Conservation (phyloP, 2,888 invertebrate genomes). For the Junonia oenone region DNA sequence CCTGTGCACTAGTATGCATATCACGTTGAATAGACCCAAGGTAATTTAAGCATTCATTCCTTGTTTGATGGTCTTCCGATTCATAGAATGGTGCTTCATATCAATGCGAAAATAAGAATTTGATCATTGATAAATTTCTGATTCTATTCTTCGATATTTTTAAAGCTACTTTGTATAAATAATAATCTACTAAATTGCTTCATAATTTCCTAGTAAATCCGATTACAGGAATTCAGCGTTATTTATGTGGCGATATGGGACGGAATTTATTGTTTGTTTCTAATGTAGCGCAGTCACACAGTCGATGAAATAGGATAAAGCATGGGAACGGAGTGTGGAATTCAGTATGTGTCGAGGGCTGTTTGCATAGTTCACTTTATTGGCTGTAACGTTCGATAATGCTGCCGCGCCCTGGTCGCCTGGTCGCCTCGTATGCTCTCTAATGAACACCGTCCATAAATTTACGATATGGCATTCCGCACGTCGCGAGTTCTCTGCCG, state of each 20-base stretch:
- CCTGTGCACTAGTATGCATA: constrained; percentile 48
- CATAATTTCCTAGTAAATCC: neutral
- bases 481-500: constrained; percentile 31
- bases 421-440: constrained; percentile 40
- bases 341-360: constrained; percentile 60
- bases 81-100: constrained; percentile 28
- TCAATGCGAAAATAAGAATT: neutral
- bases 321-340: constrained; percentile 72
- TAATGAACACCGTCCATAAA: constrained; percentile 53
- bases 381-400: constrained; percentile 66
- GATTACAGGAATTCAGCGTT: constrained; percentile 38
- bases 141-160: neutral
- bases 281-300: constrained; percentile 58
- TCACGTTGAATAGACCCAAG: constrained; percentile 46
- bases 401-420: constrained; percentile 37
- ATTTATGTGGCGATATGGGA: constrained; percentile 54
- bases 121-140: neutral
- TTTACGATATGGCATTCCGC: constrained; percentile 54
- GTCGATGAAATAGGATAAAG: constrained; percentile 75
- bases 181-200: neutral
- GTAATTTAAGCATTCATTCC: constrained; percentile 49
- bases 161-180: neutral
- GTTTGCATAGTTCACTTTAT: constrained; percentile 77
- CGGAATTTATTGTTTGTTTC: constrained; percentile 68
- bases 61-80: constrained; percentile 40